Conservation (phyloP, 2,113 vertebrate genomes). For the Hystrix brachyura region DNA sequence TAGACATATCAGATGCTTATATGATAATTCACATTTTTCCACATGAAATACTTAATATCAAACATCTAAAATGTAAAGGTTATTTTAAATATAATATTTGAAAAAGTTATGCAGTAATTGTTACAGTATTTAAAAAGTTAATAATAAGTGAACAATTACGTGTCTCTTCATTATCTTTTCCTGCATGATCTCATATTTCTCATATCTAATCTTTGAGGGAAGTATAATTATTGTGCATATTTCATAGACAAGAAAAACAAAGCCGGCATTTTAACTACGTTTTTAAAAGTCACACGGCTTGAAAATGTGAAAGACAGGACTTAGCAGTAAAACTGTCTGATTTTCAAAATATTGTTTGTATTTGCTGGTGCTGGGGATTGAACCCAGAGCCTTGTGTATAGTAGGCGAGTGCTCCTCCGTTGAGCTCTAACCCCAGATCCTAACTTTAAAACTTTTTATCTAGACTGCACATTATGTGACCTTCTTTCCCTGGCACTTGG, state of each 20-base stretch:
- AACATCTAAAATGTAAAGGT: constrained; percentile 9
- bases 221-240: neutral
- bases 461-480: neutral
- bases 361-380: neutral
- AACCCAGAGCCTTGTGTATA: neutral
- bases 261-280: constrained; percentile 33
- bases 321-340: neutral
- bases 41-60: neutral
- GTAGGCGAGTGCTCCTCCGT: neutral
- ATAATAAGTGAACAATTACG: neutral
- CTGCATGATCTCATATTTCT: neutral
- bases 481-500: neutral
- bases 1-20: constrained; percentile 13
- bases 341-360: neutral
- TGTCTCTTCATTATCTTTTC: constrained; percentile 28
- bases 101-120: neutral
- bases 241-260: constrained; percentile 44
- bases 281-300: neutral
- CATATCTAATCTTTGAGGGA: neutral
- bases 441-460: neutral
- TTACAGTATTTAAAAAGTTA: constrained; percentile 2
- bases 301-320: neutral
- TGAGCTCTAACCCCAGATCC: neutral
- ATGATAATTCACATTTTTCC: constrained; percentile 33
- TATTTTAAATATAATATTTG: constrained; percentile 58